phyloP scores from a whole-genome alignment of 2,113 vertebrate species.

The Prochilodus magdalenae region DNA sequence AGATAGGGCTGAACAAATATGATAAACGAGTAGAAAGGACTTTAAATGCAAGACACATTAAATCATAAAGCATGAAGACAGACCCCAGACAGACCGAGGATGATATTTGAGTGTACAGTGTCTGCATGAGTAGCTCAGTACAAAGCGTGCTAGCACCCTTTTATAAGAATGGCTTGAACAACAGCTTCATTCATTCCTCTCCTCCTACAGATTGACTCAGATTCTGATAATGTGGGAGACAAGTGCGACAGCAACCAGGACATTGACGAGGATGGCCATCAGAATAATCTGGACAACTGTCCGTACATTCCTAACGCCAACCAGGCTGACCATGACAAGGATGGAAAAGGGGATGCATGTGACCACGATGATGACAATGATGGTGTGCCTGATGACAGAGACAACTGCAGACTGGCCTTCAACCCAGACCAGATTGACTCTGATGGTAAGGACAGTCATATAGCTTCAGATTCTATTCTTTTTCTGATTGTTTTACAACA shows the following conservation, averaged over 20 bases:
- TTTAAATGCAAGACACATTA: neutral
- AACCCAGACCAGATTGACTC: slow-evolving; percentile 95
- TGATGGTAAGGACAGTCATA: slow-evolving; percentile 82
- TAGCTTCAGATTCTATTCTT: neutral
- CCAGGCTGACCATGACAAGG: slow-evolving; percentile 97
- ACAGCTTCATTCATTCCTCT: slow-evolving; percentile 59
- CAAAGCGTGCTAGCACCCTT: neutral
- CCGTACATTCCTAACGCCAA: slow-evolving; percentile 98
- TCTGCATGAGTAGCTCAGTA: slow-evolving; percentile 1
- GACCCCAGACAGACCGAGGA: neutral
- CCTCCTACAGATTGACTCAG: slow-evolving; percentile 86
- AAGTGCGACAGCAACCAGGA: slow-evolving; percentile 97
- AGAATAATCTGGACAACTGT: slow-evolving; percentile 99
- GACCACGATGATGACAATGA: slow-evolving; percentile 99
- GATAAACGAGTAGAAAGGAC: neutral
- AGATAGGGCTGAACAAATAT: neutral
- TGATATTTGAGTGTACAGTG: slow-evolving; percentile 15
- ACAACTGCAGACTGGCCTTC: slow-evolving; percentile 91
- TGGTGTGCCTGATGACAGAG: slow-evolving; percentile 95
- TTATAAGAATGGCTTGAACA: slow-evolving; percentile 52
- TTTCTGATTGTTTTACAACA: neutral
- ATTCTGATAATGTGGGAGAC: slow-evolving; percentile 95
- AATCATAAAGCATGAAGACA: slow-evolving; percentile 17
- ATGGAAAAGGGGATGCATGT: slow-evolving; percentile 96
- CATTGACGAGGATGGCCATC: slow-evolving; percentile 98